Evolutionary conservation across 2,888 invertebrate species (phyloP).

Genomic region (Mythimna impura): DNA sequence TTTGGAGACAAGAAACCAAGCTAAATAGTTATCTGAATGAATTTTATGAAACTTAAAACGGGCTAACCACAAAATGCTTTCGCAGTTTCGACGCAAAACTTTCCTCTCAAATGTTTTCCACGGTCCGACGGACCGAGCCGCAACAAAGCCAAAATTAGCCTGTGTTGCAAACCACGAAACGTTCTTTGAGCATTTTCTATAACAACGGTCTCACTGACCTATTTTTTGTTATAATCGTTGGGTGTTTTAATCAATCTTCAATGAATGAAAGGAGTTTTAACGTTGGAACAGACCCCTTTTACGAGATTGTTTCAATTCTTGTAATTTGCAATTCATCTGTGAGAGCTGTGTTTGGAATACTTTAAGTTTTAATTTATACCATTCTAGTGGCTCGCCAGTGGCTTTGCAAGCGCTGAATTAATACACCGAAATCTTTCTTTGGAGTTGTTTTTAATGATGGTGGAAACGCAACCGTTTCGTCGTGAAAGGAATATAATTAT

Average conservation of each 20-base stretch:
- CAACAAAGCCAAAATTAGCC: constrained; percentile 74
- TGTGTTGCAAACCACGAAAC: constrained; percentile 61
- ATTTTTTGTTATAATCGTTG: constrained; percentile 67
- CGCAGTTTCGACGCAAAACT: constrained; percentile 59
- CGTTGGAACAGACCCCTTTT: constrained; percentile 52
- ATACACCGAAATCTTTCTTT: constrained; percentile 50
- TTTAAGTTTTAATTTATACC: constrained; percentile 58
- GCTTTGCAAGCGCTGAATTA: constrained; percentile 52
- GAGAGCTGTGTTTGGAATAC: constrained; percentile 50
- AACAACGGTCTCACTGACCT: constrained; percentile 62
- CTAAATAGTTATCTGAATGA: constrained; percentile 39
- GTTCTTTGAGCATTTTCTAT: constrained; percentile 68
- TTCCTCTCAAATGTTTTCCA: constrained; percentile 66
- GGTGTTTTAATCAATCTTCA: constrained; percentile 68
- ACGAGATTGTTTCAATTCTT: constrained; percentile 64
- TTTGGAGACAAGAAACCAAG: constrained; percentile 32
- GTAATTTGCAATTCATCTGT: constrained; percentile 66
- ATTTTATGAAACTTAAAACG: constrained; percentile 62
- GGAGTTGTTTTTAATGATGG: constrained; percentile 39
- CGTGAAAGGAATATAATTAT: constrained; percentile 18
- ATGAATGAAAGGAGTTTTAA: constrained; percentile 63
- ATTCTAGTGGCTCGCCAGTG: constrained; percentile 53
- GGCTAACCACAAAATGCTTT: constrained; percentile 65
- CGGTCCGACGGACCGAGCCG: constrained; percentile 60
- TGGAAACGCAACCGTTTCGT: constrained; percentile 22